Conservation (phyloP, 2,113 vertebrate species). For the Clarias macrocephalus region DNA sequence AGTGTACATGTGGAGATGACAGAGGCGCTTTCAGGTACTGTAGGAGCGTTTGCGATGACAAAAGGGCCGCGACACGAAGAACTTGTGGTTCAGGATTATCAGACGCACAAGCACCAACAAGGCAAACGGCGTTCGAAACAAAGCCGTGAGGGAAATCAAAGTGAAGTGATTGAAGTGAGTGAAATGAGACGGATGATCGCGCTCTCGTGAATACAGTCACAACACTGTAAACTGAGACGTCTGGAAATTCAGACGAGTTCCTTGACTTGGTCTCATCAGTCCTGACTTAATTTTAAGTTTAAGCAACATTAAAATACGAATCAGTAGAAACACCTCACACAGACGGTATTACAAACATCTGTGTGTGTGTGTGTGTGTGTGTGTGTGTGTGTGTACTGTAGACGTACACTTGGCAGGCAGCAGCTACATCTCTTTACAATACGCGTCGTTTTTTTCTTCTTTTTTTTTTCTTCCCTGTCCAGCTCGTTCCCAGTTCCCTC, state of each 20-base stretch:
- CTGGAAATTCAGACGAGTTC: neutral
- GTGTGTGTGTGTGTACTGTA: neutral
- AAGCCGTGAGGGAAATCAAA: too few relatives aligned
- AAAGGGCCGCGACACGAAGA: too few relatives aligned
- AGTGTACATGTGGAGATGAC: too few relatives aligned
- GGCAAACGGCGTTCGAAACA: too few relatives aligned
- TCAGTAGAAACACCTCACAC: neutral
- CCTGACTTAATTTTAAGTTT: neutral
- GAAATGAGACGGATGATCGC: too few relatives aligned
- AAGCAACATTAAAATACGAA: neutral
- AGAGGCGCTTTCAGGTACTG: too few relatives aligned
- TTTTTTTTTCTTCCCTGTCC: neutral
- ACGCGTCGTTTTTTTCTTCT: neutral
- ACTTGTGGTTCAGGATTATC: too few relatives aligned
- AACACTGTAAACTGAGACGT: too few relatives aligned
- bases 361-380: neutral
- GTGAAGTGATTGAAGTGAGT: too few relatives aligned
- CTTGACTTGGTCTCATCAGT: neutral
- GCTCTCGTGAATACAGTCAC: too few relatives aligned
- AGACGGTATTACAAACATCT: neutral
- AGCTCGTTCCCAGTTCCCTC: neutral
- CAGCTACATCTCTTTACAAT: neutral
- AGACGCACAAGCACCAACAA: too few relatives aligned
- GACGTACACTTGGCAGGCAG: neutral
- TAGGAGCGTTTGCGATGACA: too few relatives aligned